Evolutionary conservation across 1,140 invertebrate species (phyloP).

Genomic region (Caerostris extrusa): DNA sequence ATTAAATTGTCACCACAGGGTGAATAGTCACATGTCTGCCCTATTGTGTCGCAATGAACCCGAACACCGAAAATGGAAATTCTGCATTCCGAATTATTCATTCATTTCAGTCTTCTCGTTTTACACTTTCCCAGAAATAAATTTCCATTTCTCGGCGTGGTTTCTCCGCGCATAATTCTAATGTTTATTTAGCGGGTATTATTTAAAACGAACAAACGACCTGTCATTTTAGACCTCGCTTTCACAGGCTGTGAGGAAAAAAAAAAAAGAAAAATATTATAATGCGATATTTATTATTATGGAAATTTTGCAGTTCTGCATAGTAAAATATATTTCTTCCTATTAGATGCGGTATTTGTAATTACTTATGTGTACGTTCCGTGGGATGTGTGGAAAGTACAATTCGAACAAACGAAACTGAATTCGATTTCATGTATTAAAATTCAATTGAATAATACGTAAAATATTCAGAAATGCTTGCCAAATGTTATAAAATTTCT

Average conservation of each 20-base stretch:
- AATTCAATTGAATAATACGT: neutral
- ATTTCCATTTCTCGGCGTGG: neutral
- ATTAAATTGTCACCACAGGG: neutral
- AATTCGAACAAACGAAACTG: no score
- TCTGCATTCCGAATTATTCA: conserved; percentile 12
- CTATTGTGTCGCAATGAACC: neutral
- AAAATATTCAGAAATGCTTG: neutral
- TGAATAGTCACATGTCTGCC: neutral
- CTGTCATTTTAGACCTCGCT: neutral
- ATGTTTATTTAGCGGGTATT: conserved; percentile 27
- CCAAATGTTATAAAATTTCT: neutral
- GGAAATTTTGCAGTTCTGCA: neutral
- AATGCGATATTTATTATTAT: conserved; percentile 20
- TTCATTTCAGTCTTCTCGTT: neutral
- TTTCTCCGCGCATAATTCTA: neutral
- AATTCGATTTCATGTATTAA: neutral
- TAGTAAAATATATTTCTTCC: neutral
- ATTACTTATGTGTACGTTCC: neutral
- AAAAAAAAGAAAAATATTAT: neutral
- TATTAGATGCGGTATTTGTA: neutral
- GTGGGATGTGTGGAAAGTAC: neutral
- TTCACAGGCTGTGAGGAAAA: neutral
- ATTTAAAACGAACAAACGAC: conserved; percentile 1
- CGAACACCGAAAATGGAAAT: neutral
- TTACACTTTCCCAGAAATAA: neutral